Base-by-base conservation (phyloP, 1,140 invertebrate species). In the Belonocnema kinseyi region DNA sequence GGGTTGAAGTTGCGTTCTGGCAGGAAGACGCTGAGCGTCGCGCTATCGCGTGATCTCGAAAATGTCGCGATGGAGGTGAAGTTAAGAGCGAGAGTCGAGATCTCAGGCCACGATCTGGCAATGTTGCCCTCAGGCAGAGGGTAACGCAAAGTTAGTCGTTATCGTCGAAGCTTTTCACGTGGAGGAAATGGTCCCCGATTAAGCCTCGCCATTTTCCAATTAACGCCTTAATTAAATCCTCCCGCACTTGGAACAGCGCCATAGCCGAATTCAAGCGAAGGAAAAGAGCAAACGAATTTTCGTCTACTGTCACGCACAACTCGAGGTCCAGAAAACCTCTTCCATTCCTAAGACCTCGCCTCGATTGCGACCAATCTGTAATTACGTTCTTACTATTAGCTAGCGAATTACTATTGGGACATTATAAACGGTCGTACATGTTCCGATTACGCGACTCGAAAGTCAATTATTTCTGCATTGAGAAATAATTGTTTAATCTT, bases 111-210 rank as follows among this genome's bases (percentile, higher is more conserved):
- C 75, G n/a, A 76, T 73, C 52, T 53, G 14, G 53, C 21, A 6
- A n/a, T 13, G 71, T 46, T 26, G 21, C 21, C 46, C 56, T 40
- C 6, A 46, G 56, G 61, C 46, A 66, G 66, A 66, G 26, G 77
- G 74, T 77, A 75, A 77, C 75, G 84, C 81, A 85, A 88, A 88
- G 86, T 85, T 85, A 81, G 85, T 88, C 86, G 87, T 89, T 89
- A 89, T 88, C 88, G 82, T 74, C 76, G 84, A 76, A 85, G 86
- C 86, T 88, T 88, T 88, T 88, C 88, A 87, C 82, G 80, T 84
- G 73, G 79, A 77, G 84, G 87, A 88, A 87, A 88, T 85, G 85
- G 85, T 79, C 77, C 77, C 80, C 85, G 86, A 88, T 87, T 89
- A 89, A 89, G 87, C 86, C 83, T 83, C 82, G 80, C 83, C 82